A percentile compares a stretch with the other conserved stretches of the same genome.
These are phyloP conservation scores for Diabrotica balteata DNA, from an alignment of 2,888 invertebrate species.

Conservation along the genomic window DNA sequence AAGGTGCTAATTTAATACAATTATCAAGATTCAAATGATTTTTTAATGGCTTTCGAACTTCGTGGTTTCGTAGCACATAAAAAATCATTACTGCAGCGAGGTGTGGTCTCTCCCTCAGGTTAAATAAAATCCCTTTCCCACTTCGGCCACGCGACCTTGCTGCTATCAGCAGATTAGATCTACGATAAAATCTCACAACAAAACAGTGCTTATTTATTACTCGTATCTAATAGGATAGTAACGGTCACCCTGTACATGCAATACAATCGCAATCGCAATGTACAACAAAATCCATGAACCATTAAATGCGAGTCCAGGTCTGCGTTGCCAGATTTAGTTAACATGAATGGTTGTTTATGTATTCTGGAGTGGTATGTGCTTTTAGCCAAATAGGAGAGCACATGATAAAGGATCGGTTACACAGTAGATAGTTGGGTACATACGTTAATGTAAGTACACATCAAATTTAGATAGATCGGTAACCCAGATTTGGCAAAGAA, in stretches of 20 bases:
- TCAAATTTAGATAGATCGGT: too few species aligned
- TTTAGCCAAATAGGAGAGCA: too few species aligned
- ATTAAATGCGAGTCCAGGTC: conserved; percentile 39
- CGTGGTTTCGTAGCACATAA: too few species aligned
- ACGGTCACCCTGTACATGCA: background rate
- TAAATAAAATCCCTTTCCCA: background rate
- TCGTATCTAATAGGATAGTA: background rate
- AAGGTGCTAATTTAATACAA: too few species aligned
- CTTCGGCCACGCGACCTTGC: background rate
- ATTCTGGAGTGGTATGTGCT: too few species aligned
- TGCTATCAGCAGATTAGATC: conserved; percentile 1
- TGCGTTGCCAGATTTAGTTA: conserved; percentile 27
- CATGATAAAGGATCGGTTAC: too few species aligned
- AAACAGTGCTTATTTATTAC: conserved; percentile 2
- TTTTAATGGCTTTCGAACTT: too few species aligned
- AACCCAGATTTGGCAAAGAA: too few species aligned
- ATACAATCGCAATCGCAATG: conserved; percentile 27
- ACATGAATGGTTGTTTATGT: too few species aligned
- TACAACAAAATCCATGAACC: conserved; percentile 44
- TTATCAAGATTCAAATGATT: too few species aligned
- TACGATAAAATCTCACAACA: background rate
- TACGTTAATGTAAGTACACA: too few species aligned
- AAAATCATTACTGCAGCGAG: background rate
- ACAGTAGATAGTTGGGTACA: too few species aligned
- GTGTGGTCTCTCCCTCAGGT: background rate